Base-by-base conservation (phyloP, 1,140 invertebrate genomes). In the Lepidostoma basale region DNA sequence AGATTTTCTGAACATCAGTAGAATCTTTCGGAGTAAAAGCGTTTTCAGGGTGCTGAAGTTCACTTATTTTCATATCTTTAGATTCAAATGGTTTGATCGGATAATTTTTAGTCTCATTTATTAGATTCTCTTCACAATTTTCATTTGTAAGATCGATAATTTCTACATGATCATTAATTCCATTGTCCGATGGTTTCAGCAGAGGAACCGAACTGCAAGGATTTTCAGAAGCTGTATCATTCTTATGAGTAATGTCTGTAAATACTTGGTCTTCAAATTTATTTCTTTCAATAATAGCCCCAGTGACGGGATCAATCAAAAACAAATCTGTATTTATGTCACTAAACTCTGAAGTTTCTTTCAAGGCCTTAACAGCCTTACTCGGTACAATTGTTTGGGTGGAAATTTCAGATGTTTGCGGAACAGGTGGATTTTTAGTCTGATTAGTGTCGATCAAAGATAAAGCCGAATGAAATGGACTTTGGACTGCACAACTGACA, bases 241-340 rank as follows among this genome's bases (percentile, higher is more conserved):
- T 45, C n/a, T n/a, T n/a, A n/a, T 62, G 20, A 45, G 18, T 9
- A 3, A 16, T 18, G 28, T n/a, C n/a, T 26, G 47, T n/a, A 12
- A 28, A 12, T 28, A 26, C 3, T 1, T 23, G 22, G 28, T 45
- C 26, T 62, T 62, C 60, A 26, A 56, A 33, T 22, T 42, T 59
- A 33, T 23, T 40, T 47, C 70, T 62, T 67, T 72, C 56, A 8
- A 47, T 67, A n/a, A 72, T 69, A 36, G 63, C 62, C 40, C 70
- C 70, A 22, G 70, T 69, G 10, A 69, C 63, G 12, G 70, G 70
- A 72, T 72, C 70, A 18, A 72, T 72, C 23, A 72, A 59, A 67
- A 62, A 72, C 25, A 69, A 39, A 58, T 72, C 70, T 36, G 70
- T 72, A 63, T 72, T 62, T 1, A 69, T 54, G 56, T 65, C 60